Percentiles rank a stretch among this genome's conserved stretches.
These are phyloP conservation scores for Macaria notata DNA, from an alignment of 2,888 invertebrate species.

Conservation along the genomic window DNA sequence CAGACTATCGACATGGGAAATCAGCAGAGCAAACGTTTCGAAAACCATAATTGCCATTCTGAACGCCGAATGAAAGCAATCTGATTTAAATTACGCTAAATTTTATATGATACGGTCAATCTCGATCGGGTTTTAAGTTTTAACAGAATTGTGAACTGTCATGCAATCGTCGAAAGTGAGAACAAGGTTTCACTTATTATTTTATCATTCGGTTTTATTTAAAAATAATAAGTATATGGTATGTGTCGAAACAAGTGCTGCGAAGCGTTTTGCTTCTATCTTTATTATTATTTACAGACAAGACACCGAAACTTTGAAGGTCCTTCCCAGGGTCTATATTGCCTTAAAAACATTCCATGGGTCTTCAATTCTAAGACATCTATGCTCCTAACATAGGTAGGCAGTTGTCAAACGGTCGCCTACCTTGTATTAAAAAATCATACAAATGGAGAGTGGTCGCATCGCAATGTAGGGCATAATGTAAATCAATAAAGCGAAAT, in stretches of 20 bases:
- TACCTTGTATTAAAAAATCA: too few relatives aligned
- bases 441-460: not conserved
- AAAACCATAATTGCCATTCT: slow-evolving; percentile 24
- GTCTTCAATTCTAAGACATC: too few relatives aligned
- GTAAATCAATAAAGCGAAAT: not conserved
- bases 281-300: too few relatives aligned
- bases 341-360: too few relatives aligned
- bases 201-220: slow-evolving; percentile 17
- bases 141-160: slow-evolving; percentile 56
- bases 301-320: too few relatives aligned
- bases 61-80: slow-evolving; percentile 28
- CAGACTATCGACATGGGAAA: slow-evolving; percentile 21
- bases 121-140: slow-evolving; percentile 41
- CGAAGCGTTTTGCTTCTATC: too few relatives aligned
- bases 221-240: slow-evolving; percentile 21
- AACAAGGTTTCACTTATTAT: slow-evolving; percentile 55
- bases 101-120: slow-evolving; percentile 50
- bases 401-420: too few relatives aligned
- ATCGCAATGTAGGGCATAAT: not conserved
- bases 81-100: slow-evolving; percentile 27
- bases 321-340: too few relatives aligned
- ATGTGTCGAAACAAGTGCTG: slow-evolving; percentile 4
- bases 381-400: too few relatives aligned
- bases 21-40: slow-evolving; percentile 16
- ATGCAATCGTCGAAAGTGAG: slow-evolving; percentile 75